A percentile compares a stretch with the other conserved stretches of the same genome.
These are phyloP conservation scores for Muscicapa comitata DNA, from an alignment of 2,797 vertebrate species.

Conservation along the genomic window DNA sequence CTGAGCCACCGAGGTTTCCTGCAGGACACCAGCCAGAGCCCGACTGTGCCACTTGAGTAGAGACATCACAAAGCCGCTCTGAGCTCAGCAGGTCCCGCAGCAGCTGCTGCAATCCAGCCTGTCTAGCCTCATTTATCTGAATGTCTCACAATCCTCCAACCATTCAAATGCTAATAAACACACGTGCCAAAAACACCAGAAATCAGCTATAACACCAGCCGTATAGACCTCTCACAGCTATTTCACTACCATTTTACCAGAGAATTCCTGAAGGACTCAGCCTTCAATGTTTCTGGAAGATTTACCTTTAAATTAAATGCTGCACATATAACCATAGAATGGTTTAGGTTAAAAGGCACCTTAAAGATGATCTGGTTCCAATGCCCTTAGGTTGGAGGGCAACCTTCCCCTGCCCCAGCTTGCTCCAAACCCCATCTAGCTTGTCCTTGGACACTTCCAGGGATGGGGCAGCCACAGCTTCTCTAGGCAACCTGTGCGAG, in stretches of 20 bases:
- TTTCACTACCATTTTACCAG: neutral
- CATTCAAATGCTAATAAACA: neutral
- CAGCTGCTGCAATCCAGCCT: neutral
- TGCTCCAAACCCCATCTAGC: neutral
- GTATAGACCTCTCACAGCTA: fast-evolving
- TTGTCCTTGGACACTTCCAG: neutral
- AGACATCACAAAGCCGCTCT: neutral
- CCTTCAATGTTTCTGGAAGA: neutral
- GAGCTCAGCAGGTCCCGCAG: neutral
- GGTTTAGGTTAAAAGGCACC: neutral
- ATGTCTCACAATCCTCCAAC: neutral
- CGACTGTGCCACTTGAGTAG: fast-evolving
- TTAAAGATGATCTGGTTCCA: neutral
- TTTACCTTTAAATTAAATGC: neutral
- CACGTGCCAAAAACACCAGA: neutral
- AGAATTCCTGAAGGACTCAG: neutral
- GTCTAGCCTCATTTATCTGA: neutral
- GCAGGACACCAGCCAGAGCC: neutral
- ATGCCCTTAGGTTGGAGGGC: too few species aligned
- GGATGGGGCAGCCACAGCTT: neutral
- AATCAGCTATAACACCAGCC: neutral
- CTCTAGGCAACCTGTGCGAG: neutral
- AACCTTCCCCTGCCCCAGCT: neutral
- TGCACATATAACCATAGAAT: fast-evolving
- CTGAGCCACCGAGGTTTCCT: neutral